Percentiles rank a stretch among this genome's conserved stretches.
Evolutionary conservation across 2,888 invertebrate species (phyloP).

Genomic region (Strigamia transsilvanica): DNA sequence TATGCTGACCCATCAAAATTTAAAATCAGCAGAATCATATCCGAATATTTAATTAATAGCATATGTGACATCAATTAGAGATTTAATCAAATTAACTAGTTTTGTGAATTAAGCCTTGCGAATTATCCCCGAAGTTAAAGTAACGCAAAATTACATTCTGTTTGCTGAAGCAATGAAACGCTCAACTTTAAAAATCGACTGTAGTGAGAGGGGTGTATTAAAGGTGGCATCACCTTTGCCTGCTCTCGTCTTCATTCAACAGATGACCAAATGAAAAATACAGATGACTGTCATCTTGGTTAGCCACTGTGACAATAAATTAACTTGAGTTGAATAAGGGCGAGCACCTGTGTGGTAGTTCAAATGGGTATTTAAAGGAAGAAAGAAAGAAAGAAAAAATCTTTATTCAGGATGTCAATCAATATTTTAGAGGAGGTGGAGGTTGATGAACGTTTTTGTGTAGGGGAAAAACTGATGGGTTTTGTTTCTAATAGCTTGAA

Average conservation of each 20-base stretch:
- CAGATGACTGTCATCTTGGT: conserved; percentile 1
- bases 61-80: too few species aligned
- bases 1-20: too few species aligned
- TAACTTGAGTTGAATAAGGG: background rate
- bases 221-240: conserved; percentile 24
- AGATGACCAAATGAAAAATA: conserved; percentile 26
- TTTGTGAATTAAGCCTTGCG: too few species aligned
- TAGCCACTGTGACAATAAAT: background rate
- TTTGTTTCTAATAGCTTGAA: conserved; percentile 31
- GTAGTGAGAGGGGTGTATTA: background rate
- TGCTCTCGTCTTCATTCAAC: conserved; percentile 5
- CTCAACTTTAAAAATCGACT: conserved; percentile 24
- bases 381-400: background rate
- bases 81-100: too few species aligned
- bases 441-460: conserved; percentile 20
- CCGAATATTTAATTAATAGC: too few species aligned
- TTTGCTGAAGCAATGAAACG: background rate
- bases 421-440: background rate
- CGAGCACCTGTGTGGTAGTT: background rate
- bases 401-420: background rate
- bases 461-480: conserved; percentile 20
- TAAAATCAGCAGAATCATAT: too few species aligned
- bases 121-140: background rate
- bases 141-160: background rate
- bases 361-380: too few species aligned